A percentile compares a stretch with the other conserved stretches of the same genome.
Evolutionary conservation across 2,888 invertebrate species (phyloP).

Genomic region (Dynastes tityus): DNA sequence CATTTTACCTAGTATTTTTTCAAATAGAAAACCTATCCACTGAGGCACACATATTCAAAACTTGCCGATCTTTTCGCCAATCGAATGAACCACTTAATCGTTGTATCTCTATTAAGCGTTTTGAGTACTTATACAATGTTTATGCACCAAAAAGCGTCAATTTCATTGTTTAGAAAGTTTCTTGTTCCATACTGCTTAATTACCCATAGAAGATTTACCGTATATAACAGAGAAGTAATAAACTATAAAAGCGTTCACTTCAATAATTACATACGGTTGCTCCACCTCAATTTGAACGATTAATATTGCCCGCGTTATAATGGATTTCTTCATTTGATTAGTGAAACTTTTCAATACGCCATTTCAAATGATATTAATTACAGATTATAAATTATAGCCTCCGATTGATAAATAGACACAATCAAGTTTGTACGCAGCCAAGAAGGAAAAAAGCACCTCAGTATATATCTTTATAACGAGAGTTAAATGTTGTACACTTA

Average conservation of each 20-base stretch:
- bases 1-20: too few species aligned
- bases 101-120: not conserved
- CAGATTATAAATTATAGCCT: slow-evolving; percentile 1
- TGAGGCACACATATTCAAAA: too few species aligned
- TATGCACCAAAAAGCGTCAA: slow-evolving; percentile 15
- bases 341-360: slow-evolving; percentile 6
- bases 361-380: slow-evolving; percentile 14
- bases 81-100: too few species aligned
- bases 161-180: slow-evolving; percentile 15
- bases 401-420: not conserved
- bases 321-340: slow-evolving; percentile 22
- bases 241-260: slow-evolving; percentile 10
- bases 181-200: slow-evolving; percentile 12
- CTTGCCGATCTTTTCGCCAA: too few species aligned
- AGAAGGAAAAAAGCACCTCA: not conserved
- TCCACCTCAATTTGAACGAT: slow-evolving; percentile 1
- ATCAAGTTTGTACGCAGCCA: not conserved
- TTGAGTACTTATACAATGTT: not conserved
- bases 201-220: slow-evolving; percentile 10
- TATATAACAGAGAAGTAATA: slow-evolving; percentile 3
- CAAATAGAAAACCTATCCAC: too few species aligned
- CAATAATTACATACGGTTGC: slow-evolving; percentile 7
- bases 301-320: slow-evolving; percentile 4
- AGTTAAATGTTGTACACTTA: not conserved
- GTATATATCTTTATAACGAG: not conserved